Percentiles rank a stretch among this genome's conserved stretches.
phyloP scores from a whole-genome alignment of 2,888 invertebrate species.

The Ommatoiulus sabulosus region DNA sequence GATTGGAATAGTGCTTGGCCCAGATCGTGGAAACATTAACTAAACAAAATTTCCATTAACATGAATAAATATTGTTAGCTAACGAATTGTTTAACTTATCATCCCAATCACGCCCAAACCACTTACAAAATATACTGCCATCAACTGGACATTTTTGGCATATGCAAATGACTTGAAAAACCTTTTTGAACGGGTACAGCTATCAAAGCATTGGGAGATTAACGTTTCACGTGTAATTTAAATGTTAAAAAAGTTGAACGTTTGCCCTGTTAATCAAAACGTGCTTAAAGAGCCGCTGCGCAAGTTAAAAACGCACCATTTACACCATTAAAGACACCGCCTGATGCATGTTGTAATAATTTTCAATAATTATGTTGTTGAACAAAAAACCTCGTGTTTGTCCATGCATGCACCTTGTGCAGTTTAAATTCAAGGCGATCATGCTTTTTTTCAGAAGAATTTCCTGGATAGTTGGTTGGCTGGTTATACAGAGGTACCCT shows the following conservation, averaged over 20 bases:
- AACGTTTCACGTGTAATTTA: neutral
- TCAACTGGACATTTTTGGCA: too few relatives aligned
- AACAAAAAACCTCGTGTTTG: neutral
- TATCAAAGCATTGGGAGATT: neutral
- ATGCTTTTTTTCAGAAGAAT: neutral
- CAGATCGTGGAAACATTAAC: too few relatives aligned
- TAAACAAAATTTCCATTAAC: too few relatives aligned
- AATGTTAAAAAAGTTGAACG: neutral
- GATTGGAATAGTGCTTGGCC: too few relatives aligned
- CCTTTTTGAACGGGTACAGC: neutral
- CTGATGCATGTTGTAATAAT: neutral
- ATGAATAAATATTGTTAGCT: too few relatives aligned
- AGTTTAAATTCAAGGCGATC: neutral
- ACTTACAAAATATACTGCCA: too few relatives aligned
- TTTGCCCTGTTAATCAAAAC: neutral
- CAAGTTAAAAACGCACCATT: conserved; percentile 13
- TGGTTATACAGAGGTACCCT: neutral
- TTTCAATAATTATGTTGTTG: neutral
- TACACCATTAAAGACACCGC: neutral
- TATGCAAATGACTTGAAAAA: too few relatives aligned
- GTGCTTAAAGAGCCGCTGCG: neutral
- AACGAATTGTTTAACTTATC: too few relatives aligned
- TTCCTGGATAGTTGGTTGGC: neutral
- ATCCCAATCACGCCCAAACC: too few relatives aligned
- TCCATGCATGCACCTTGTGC: neutral